Evolutionary conservation across 2,888 invertebrate genomes (phyloP).

Genomic region (Heliconius cydno): DNA sequence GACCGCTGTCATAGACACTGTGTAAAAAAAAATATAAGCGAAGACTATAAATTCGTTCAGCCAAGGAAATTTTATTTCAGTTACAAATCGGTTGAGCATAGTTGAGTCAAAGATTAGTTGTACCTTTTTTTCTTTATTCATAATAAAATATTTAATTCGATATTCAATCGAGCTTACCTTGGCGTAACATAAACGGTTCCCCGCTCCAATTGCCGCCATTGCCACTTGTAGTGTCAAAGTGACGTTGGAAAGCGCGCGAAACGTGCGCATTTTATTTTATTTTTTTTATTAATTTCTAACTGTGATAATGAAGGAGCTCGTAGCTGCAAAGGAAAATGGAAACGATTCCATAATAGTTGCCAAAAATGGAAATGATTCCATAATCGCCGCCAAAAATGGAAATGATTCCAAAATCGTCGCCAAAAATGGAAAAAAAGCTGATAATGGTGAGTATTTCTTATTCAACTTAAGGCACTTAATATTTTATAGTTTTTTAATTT

Average conservation of each 20-base stretch:
- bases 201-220: constrained; percentile 62
- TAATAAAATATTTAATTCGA: constrained; percentile 41
- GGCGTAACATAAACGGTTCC: constrained; percentile 61
- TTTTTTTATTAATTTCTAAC: constrained; percentile 35
- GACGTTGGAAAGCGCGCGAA: constrained; percentile 76
- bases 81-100: background rate
- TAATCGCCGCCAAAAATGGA: constrained; percentile 64
- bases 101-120: constrained; percentile 14
- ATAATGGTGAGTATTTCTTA: constrained; percentile 63
- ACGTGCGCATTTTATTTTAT: constrained; percentile 46
- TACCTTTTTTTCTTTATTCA: constrained; percentile 29
- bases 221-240: constrained; percentile 72
- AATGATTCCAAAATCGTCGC: constrained; percentile 64
- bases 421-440: constrained; percentile 69
- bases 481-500: no score
- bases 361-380: constrained; percentile 67
- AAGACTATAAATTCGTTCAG: constrained; percentile 26
- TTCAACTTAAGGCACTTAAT: background rate
- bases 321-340: constrained; percentile 62
- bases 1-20: constrained; percentile 38
- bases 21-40: constrained; percentile 8
- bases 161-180: constrained; percentile 64
- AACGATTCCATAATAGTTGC: constrained; percentile 64
- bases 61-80: constrained; percentile 20
- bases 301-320: constrained; percentile 75